Percentiles rank a stretch among this genome's conserved stretches.
phyloP scores from a whole-genome alignment of 2,113 vertebrate species.

The Plecotus auritus region DNA sequence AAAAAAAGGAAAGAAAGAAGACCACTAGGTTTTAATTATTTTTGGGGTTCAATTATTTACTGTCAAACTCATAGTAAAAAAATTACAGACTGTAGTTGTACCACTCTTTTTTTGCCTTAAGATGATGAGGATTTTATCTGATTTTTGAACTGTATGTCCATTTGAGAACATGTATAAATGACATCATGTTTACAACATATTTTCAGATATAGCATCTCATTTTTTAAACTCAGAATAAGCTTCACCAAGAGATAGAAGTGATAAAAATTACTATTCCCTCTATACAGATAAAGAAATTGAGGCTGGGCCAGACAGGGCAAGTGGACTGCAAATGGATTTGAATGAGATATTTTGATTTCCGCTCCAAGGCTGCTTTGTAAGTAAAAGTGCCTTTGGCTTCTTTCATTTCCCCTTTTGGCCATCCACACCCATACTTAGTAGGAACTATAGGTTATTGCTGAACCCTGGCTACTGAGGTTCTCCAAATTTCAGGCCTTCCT shows the following conservation, averaged over 20 bases:
- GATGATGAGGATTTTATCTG: not conserved
- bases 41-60: constrained; percentile 13
- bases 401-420: not conserved
- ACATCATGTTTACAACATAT: not conserved
- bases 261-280: not conserved
- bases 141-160: constrained; percentile 4
- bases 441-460: not conserved
- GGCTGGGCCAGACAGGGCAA: not conserved
- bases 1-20: not conserved
- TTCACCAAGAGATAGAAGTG: not conserved
- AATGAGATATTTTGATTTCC: not conserved
- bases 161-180: not conserved
- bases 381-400: not conserved
- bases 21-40: not conserved
- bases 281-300: not conserved
- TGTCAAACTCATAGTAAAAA: not conserved
- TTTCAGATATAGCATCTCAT: not conserved
- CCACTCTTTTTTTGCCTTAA: constrained; percentile 12
- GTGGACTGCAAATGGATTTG: not conserved
- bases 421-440: not conserved
- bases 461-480: not conserved
- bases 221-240: constrained; percentile 10
- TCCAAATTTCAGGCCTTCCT: not conserved
- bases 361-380: not conserved
- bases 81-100: not conserved